Percentiles rank a stretch among this genome's conserved stretches.
Conservation (phyloP, 1,140 invertebrate genomes). For the Rhizoglyphus robini region DNA sequence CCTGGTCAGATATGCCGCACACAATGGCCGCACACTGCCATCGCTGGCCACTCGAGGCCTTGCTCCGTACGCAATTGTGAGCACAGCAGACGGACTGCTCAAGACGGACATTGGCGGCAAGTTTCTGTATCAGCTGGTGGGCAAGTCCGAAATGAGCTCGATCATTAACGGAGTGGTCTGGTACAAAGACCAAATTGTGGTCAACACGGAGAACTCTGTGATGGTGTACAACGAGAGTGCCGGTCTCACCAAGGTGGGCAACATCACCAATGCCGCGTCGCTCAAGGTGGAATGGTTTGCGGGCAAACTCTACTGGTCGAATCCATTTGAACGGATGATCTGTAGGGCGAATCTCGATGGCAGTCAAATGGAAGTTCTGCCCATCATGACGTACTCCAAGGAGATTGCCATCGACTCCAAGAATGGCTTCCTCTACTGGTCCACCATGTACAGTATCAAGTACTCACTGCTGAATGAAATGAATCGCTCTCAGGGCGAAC, state of each 20-base stretch:
- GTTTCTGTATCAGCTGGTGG: conserved; percentile 21
- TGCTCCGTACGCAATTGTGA: conserved; percentile 43
- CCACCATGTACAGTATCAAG: conserved; percentile 60
- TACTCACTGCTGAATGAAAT: conserved; percentile 60
- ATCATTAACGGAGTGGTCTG: too few relatives aligned
- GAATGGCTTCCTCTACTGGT: conserved; percentile 68
- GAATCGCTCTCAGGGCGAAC: conserved; percentile 53
- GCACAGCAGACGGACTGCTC: conserved; percentile 47
- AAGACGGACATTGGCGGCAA: conserved; percentile 46
- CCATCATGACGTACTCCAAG: conserved; percentile 57
- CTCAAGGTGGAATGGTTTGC: conserved; percentile 78
- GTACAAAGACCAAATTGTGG: too few relatives aligned
- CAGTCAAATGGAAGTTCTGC: conserved; percentile 54
- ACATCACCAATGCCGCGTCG: conserved; percentile 54
- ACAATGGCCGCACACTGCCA: conserved; percentile 39
- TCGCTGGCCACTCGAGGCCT: conserved; percentile 31
- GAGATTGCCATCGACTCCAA: conserved; percentile 65
- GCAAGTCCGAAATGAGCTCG: conserved; percentile 22
- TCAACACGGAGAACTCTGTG: too few relatives aligned
- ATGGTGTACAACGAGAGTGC: too few relatives aligned
- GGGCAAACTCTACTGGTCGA: conserved; percentile 74
- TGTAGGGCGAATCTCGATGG: conserved; percentile 50
- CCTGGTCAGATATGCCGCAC: conserved; percentile 53
- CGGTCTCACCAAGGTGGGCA: too few relatives aligned
- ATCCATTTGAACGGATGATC: conserved; percentile 58